Evolutionary conservation across 2,797 vertebrate species (phyloP).

Genomic region (Semotilus atromaculatus): DNA sequence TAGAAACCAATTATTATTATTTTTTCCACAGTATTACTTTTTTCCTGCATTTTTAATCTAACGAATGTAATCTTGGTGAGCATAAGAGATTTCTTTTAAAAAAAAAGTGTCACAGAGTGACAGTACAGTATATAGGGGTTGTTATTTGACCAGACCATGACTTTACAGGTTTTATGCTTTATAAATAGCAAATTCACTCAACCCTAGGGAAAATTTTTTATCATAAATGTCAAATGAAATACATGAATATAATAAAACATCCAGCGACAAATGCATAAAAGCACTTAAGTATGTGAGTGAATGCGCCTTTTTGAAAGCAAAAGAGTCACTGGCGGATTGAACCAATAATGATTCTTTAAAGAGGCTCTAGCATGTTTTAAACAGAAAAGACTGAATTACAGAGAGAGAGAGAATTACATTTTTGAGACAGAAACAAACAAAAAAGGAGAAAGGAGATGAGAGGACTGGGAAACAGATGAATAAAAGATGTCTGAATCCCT

Average conservation of each 20-base stretch:
- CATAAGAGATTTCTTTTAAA: neutral
- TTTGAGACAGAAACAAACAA: neutral
- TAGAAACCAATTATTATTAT: neutral
- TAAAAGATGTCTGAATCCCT: conserved; percentile 36
- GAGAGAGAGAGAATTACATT: neutral
- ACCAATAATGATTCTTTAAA: neutral
- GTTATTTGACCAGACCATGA: conserved; percentile 23
- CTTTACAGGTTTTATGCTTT: conserved; percentile 30
- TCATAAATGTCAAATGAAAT: conserved; percentile 49
- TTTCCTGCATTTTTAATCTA: neutral
- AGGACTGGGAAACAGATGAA: conserved; percentile 22
- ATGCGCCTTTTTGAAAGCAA: neutral
- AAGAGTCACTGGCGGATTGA: neutral
- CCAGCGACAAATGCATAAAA: neutral
- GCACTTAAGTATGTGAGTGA: conserved; percentile 1
- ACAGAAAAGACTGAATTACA: neutral
- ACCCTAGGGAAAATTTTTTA: conserved; percentile 29
- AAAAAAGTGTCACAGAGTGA: rapidly evolving
- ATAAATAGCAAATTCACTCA: conserved; percentile 32
- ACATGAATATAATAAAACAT: conserved; percentile 25
- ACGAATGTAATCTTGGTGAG: neutral
- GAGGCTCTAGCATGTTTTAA: neutral
- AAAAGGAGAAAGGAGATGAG: neutral
- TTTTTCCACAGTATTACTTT: neutral
- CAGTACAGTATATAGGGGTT: neutral